A percentile compares a stretch with the other conserved stretches of the same genome.
These are phyloP conservation scores for Drosophila putrida DNA, from an alignment of 2,888 invertebrate genomes.

Conservation along the genomic window DNA sequence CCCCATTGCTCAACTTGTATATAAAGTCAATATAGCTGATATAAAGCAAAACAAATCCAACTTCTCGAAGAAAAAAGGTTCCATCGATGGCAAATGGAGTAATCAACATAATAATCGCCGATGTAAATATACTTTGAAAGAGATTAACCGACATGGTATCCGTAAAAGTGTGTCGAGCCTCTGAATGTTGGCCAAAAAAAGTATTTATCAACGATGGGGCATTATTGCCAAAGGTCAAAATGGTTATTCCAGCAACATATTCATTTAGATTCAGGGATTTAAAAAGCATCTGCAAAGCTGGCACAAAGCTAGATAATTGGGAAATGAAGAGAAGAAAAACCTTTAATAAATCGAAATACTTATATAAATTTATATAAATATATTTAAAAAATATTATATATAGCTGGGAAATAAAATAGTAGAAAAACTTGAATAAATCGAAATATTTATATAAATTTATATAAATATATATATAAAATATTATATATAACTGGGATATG, in stretches of 20 bases:
- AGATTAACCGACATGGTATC: conserved; percentile 87
- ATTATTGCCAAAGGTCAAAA: conserved; percentile 90
- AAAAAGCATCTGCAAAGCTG: conserved; percentile 86
- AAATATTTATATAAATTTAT: not conserved
- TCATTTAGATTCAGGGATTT: conserved; percentile 86
- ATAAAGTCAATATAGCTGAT: conserved; percentile 35
- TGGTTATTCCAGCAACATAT: conserved; percentile 88
- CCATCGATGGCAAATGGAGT: conserved; percentile 86
- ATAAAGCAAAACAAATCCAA: conserved; percentile 42
- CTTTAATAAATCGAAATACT: too few relatives aligned
- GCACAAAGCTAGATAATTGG: conserved; percentile 86
- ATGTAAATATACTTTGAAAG: conserved; percentile 88
- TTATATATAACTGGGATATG: too few relatives aligned
- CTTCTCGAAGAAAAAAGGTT: conserved; percentile 50
- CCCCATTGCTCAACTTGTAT: conserved; percentile 6
- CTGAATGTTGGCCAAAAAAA: conserved; percentile 85
- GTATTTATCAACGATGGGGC: conserved; percentile 89
- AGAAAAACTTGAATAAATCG: too few relatives aligned
- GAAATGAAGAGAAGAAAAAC: not conserved
- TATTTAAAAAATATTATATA: too few relatives aligned
- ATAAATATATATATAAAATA: too few relatives aligned
- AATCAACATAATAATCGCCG: conserved; percentile 87
- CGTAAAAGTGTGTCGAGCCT: conserved; percentile 84
- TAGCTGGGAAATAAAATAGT: too few relatives aligned
- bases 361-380: not conserved